A percentile compares a stretch with the other conserved stretches of the same genome.
Conservation (phyloP, 2,113 vertebrate species). For the Neoarius graeffei region DNA sequence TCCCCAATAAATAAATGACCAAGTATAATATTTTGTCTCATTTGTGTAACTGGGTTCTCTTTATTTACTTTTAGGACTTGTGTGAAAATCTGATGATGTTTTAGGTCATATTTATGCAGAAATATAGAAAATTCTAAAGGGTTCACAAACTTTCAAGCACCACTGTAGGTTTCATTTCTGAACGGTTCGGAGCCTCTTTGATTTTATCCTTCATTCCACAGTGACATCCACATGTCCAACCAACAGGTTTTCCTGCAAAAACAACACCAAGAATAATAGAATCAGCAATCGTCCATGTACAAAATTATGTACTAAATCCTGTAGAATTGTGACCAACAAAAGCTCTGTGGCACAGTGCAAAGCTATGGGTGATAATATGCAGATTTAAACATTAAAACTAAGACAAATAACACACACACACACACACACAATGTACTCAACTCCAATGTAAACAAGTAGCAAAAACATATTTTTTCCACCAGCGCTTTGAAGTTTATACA, state of each 20-base stretch:
- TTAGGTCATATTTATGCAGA: no score
- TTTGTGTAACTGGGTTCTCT: no score
- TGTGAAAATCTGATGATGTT: no score
- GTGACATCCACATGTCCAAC: background rate
- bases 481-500: no score
- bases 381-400: background rate
- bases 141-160: no score
- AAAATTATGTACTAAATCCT: background rate
- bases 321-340: background rate
- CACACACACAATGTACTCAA: background rate
- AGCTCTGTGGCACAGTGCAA: background rate
- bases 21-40: no score
- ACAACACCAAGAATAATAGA: background rate
- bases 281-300: background rate
- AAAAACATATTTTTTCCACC: background rate
- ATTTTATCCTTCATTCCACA: background rate
- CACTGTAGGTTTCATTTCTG: background rate
- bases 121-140: no score
- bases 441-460: background rate
- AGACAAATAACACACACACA: background rate
- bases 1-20: no score
- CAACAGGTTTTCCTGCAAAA: background rate
- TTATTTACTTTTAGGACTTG: no score
- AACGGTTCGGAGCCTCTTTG: background rate
- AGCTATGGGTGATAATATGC: background rate